Base-by-base conservation (phyloP, 2,113 vertebrate genomes). In the Indri indri region DNA sequence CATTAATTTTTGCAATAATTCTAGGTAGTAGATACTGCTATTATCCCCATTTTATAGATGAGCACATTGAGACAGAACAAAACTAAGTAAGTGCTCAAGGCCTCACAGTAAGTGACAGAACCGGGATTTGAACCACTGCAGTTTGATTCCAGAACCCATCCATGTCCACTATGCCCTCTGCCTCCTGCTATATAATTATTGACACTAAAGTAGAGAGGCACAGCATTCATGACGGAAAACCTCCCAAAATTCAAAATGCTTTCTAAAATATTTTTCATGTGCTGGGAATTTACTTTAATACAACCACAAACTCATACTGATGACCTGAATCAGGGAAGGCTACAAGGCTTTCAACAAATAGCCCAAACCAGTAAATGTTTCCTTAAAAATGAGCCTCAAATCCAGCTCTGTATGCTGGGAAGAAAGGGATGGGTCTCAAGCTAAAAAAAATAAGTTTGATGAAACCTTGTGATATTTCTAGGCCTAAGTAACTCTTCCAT, bases 21-120 rank as follows among this genome's bases (percentile, higher is more conserved):
- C 76, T 50, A 8, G 2, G 8, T 57, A 10, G 7, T 22, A 59
- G 27, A 34, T 16, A 25, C 6, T 71, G 14, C 34, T 81, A 59
- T 25, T 57, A 73, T 10, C 23, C 52, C 42, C 70, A 34, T 80
- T 93, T 61, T 18, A 73, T 9, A 13, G 76, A 32, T 32, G 25
- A 89, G 54, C 10, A 94, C 66, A 73, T 34, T 45, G 89, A 94
- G 71, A 52, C 47, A 47, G 20, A 84, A 40, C 57, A 84, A 70
- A 59, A n/a, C 34, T 45, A 66, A 70, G 23, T 16, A 23, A 61
- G 5, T 8, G 37, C 47, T 34, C 52, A 63, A 40, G 66, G 27
- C 20, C 59, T 70, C 50, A 16, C 4, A 9, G 10, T 54, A 65
- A 20, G 11, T 34, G 50, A 37, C 30, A 50, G 25, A 32, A 25